These are phyloP conservation scores for Brachycybe producta DNA, from an alignment of 2,888 invertebrate genomes.

Conservation along the genomic window DNA sequence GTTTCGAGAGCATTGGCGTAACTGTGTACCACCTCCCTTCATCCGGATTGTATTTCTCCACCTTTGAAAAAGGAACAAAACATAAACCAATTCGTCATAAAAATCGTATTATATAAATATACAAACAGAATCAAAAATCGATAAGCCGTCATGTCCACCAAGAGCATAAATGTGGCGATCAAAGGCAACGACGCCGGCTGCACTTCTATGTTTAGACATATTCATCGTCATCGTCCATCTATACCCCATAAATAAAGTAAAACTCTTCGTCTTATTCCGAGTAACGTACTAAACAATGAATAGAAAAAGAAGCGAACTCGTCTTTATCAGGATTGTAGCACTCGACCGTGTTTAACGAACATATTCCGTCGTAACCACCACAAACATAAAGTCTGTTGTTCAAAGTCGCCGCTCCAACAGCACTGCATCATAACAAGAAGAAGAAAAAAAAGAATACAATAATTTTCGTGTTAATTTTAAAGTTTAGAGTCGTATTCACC, in stretches of 20 bases:
- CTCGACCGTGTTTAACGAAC: conserved; percentile 68
- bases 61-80: conserved; percentile 32
- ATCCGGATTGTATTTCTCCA: conserved; percentile 64
- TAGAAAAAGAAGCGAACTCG: conserved; percentile 28
- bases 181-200: conserved; percentile 56
- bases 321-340: conserved; percentile 60
- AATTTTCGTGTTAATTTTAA: not conserved
- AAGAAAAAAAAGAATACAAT: conserved; percentile 18
- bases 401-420: conserved; percentile 65
- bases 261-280: conserved; percentile 1
- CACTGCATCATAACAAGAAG: conserved; percentile 38
- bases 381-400: conserved; percentile 69
- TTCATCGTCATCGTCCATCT: conserved; percentile 57
- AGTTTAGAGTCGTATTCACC: conserved; percentile 37
- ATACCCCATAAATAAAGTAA: conserved; percentile 1
- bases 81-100: not conserved
- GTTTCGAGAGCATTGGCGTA: conserved; percentile 62
- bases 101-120: too few species aligned
- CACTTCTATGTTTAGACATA: conserved; percentile 58
- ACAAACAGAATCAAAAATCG: conserved; percentile 66
- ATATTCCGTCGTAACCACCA: conserved; percentile 72
- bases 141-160: conserved; percentile 77
- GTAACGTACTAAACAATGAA: not conserved
- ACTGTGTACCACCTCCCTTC: conserved; percentile 59
- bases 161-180: conserved; percentile 63